Evolutionary conservation across 1,140 invertebrate genomes (phyloP), one percentile per base, ranked within the genome.

Genomic region (Drosophila kurseongensis): DNA sequence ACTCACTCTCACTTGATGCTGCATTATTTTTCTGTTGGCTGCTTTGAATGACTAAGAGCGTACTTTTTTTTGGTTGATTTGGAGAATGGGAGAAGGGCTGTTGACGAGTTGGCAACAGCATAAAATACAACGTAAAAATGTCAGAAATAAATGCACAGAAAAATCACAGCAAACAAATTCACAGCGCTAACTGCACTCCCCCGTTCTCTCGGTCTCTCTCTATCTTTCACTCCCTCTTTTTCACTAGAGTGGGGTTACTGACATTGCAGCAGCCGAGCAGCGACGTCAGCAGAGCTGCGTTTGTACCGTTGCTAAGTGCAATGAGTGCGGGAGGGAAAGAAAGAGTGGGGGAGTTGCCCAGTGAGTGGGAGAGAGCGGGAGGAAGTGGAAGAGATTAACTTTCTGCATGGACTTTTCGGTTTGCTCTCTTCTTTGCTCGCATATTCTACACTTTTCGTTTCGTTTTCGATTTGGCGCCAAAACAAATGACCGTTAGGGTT

Each of bases 191-290:
- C 79, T 88, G 78, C 80, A 68, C 75, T 77, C 52, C 52, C 41
- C 76, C 42, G 16, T 16, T 23, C 48, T 23, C 42, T 60, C 42
- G 29, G 29, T 57, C 65, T 41, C 51, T 54, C 23, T 9, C 62
- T 54, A 23, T 38, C 58, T 42, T 50, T 27, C 38, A 48, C 45
- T 45, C 42, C 14, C 48, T 66, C 48, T 69, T 51, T 66, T 78
- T 63, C 68, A 69, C 72, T 75, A 74, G 84, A 89, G 84, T 89
- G 84, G 84, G 84, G 84, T 89, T 89, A 89, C 84, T 89, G 84
- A 89, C 84, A 90, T 89, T 89, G 75, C 84, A 85, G 82, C 82
- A 83, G 82, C 82, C 82, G 52, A 68, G 73, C 74, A 67, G 66
- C 42, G 44, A 38, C 65, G 40, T 48, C 40, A 67, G 13, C 78